Evolutionary conservation across 2,797 vertebrate species (phyloP), one percentile per base, ranked within the genome.

Genomic region (Anomalospiza imberbis): DNA sequence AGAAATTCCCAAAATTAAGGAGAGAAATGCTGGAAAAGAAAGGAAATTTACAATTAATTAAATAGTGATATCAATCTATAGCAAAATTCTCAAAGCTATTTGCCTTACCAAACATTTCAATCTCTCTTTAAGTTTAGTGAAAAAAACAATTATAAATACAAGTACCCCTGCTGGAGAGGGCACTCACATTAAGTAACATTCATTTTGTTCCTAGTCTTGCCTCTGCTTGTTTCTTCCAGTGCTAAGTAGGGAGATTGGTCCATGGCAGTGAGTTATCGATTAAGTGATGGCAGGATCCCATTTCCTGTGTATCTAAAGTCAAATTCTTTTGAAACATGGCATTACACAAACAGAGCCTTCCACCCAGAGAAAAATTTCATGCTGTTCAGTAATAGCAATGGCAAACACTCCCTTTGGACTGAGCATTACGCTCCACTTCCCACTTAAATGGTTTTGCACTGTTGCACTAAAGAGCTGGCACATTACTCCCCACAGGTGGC

Each of bases 401-500:
- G 82, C 93, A 90, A 95, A 85, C 63, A 31, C 54, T 90, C 68
- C 78, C 87, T 85, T 86, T 51, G 91, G 84, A 88, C 82, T 36
- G 67, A 91, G 73, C 44, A 78, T 32, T 77, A 75, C 2, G 26
- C 79, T 96, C 94, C 91, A 50, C 94, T 95, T 93, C 74, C 92
- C 87, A 7, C 89, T 61, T 92, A 91, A 96, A 94, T 74, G 88
- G 83, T n/a, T 93, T 94, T 94, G 92, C 78, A 67, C 76, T 53
- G 85, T 45, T 66, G 85, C 86, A 42, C 87, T 92, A n/a, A 94
- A 95, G 88, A 94, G 92, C 74, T 81, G 81, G 71, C 93, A 75
- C 87, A 66, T 91, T 72, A 14, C 74, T 93, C 74, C 89, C 88
- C 91, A 91, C 94, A 93, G 95, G 95, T 92, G 92, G 95, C 74